These are phyloP conservation scores for Lasioglossum zephyrum DNA, from an alignment of 2,888 invertebrate genomes.

Conservation along the genomic window DNA sequence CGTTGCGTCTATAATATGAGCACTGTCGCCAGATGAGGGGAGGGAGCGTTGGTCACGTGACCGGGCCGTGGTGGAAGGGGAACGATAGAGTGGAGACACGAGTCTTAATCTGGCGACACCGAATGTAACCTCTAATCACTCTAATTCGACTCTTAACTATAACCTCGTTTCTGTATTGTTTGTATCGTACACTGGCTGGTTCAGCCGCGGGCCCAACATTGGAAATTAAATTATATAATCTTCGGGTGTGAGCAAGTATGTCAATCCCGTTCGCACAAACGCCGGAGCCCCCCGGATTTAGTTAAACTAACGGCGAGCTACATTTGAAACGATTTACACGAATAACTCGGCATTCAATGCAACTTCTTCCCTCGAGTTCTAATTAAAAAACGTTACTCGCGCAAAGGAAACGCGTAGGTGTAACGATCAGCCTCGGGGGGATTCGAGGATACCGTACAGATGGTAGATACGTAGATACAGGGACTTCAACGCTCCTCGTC, in stretches of 20 bases:
- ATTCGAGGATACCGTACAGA: constrained; percentile 24
- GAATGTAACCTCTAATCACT: background rate
- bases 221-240: background rate
- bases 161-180: background rate
- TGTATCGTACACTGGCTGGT: background rate
- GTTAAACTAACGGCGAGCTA: background rate
- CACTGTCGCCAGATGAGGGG: too few species aligned
- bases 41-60: too few species aligned
- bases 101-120: too few species aligned
- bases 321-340: constrained; percentile 32
- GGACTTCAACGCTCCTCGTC: background rate
- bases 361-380: constrained; percentile 17
- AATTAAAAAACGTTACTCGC: constrained; percentile 39
- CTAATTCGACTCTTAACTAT: background rate
- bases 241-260: background rate
- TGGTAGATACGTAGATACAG: constrained; percentile 46
- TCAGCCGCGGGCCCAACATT: background rate
- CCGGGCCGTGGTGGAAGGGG: too few species aligned
- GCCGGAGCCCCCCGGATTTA: background rate
- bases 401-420: constrained; percentile 48
- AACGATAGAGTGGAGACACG: too few species aligned
- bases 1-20: too few species aligned
- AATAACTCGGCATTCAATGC: constrained; percentile 13
- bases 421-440: constrained; percentile 22
- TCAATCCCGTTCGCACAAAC: background rate